Conservation (phyloP, 2,888 invertebrate species). For the Coenonympha arcania region DNA sequence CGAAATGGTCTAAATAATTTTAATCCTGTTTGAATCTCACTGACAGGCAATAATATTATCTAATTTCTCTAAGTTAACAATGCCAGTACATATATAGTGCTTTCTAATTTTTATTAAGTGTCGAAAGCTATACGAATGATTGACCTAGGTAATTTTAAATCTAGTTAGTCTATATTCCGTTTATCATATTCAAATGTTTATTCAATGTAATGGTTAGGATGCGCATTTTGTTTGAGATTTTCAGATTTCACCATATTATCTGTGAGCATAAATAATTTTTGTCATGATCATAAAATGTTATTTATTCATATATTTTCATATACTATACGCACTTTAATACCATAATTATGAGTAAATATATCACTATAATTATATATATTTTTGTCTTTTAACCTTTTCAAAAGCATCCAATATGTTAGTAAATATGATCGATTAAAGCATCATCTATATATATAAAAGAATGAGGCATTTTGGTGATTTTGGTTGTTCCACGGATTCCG, state of each 20-base stretch:
- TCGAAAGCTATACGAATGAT: conserved; percentile 48
- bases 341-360: conserved; percentile 17
- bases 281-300: no score
- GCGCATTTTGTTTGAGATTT: neutral
- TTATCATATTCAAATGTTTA: conserved; percentile 4
- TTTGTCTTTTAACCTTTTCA: no score
- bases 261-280: no score
- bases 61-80: conserved; percentile 39
- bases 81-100: conserved; percentile 52
- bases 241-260: no score
- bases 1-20: conserved; percentile 4
- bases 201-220: neutral
- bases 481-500: no score
- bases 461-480: no score
- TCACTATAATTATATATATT: no score
- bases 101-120: conserved; percentile 57
- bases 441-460: no score
- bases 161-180: conserved; percentile 39
- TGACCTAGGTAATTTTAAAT: conserved; percentile 43
- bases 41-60: conserved; percentile 17
- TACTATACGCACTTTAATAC: no score
- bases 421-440: conserved; percentile 16
- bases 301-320: no score
- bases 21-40: conserved; percentile 7
- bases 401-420: conserved; percentile 11